phyloP scores from a whole-genome alignment of 2,888 invertebrate genomes.

The Nemoura dubitans region DNA sequence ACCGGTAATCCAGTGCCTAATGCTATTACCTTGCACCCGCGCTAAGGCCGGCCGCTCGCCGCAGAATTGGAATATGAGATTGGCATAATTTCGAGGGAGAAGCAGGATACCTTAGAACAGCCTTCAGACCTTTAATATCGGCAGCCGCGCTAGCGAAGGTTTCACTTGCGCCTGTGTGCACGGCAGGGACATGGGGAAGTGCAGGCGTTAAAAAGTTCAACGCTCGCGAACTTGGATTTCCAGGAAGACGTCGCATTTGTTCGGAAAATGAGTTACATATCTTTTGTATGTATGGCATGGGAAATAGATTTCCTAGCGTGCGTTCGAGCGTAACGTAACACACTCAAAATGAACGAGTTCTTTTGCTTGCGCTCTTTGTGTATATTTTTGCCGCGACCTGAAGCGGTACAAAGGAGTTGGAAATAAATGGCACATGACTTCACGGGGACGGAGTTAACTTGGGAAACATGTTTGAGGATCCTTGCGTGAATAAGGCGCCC shows the following conservation, averaged over 20 bases:
- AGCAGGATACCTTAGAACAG: not conserved
- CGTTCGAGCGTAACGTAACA: not conserved
- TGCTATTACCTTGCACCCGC: not conserved
- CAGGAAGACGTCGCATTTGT: not conserved
- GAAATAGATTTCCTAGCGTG: not conserved
- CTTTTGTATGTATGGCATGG: not conserved
- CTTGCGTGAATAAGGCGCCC: not conserved
- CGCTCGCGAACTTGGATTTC: not conserved
- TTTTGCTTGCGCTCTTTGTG: not conserved
- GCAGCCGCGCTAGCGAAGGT: no score
- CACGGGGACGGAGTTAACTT: not conserved
- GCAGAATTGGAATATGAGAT: not conserved
- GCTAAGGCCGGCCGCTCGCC: no score
- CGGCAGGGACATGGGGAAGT: no score
- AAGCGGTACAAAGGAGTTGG: not conserved
- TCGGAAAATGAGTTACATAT: not conserved
- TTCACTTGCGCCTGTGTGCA: no score
- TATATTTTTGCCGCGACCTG: not conserved
- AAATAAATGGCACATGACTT: not conserved
- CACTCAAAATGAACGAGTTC: not conserved
- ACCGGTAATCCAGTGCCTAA: not conserved
- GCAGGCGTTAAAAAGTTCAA: not conserved
- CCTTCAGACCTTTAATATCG: no score
- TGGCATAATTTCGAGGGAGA: not conserved
- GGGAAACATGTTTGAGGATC: not conserved